Evolutionary conservation across 2,113 vertebrate species (phyloP), one percentile per base, ranked within the genome.

Genomic region (Sarotherodon lohbergeri): DNA sequence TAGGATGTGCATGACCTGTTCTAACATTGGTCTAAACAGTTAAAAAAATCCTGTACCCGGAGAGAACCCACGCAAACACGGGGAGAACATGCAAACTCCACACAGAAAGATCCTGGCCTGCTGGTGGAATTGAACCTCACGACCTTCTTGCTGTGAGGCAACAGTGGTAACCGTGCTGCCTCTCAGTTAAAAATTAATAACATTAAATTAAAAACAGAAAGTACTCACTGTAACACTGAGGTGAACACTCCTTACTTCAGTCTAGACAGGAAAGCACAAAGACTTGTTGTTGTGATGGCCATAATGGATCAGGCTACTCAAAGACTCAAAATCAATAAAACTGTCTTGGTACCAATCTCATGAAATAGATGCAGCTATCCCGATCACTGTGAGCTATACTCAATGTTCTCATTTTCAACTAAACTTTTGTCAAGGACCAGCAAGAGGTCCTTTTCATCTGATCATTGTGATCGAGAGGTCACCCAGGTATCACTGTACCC

Each of bases 291-390:
- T 59, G 55, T 41, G 22, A 11, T 56, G 57, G 63, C 56, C 71
- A 50, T 27, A 19, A 29, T 46, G 22, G 22, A 73, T 73, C 80
- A 59, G 32, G 34, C 32, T 34, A 22, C 36, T 76, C 85, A 17
- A 56, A 73, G 48, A 39, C 55, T 54, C 43, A 54, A 17, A 89
- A 90, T 85, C 86, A 85, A 89, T 90, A 71, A 57, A 80, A 4
- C 27, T 5, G 80, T 84, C 81, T 76, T 2, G 22, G 32, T 0
- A 27, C 78, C 83, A 41, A 56, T 79, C 80, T 86, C 78, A 85
- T 84, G 83, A 88, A 90, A 89, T 48, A 68, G 83, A 14, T 48
- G 12, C 71, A 4, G 14, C 82, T 29, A 48, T 36, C 71, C 82
- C n/a, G 32, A 9, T 84, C 46, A 48, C 46, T 12, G 22, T 22